These are phyloP conservation scores for Amblyraja radiata DNA, from an alignment of 2,797 vertebrate species.

Conservation along the genomic window DNA sequence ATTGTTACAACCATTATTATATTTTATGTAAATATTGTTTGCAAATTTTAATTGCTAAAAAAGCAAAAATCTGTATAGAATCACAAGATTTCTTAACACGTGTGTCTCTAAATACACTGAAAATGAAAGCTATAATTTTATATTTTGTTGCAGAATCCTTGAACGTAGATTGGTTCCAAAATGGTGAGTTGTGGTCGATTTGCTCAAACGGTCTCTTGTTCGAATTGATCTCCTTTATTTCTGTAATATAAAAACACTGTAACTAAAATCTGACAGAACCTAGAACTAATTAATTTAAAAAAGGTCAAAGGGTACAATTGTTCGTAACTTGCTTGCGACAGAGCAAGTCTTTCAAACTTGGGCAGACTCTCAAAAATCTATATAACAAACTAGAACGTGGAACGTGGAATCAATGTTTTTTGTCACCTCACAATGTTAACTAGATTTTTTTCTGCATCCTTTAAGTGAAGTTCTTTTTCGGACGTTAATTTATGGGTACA, in stretches of 20 bases:
- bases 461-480: background rate
- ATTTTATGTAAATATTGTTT: background rate
- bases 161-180: background rate
- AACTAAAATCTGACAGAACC: background rate
- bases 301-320: background rate
- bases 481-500: background rate
- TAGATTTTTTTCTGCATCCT: background rate
- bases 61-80: background rate
- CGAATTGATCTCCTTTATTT: background rate
- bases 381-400: background rate
- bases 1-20: background rate
- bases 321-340: background rate
- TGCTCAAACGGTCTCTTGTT: background rate
- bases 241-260: slow-evolving; percentile 10
- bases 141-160: background rate
- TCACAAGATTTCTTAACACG: background rate
- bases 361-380: background rate
- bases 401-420: too few relatives aligned
- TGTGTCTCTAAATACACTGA: background rate
- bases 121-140: background rate
- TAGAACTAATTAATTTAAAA: background rate
- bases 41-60: background rate
- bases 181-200: background rate
- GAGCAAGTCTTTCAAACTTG: background rate
- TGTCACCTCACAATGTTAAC: background rate